These are phyloP conservation scores for Mastacembelus armatus DNA, from an alignment of 2,797 vertebrate genomes.

Conservation along the genomic window DNA sequence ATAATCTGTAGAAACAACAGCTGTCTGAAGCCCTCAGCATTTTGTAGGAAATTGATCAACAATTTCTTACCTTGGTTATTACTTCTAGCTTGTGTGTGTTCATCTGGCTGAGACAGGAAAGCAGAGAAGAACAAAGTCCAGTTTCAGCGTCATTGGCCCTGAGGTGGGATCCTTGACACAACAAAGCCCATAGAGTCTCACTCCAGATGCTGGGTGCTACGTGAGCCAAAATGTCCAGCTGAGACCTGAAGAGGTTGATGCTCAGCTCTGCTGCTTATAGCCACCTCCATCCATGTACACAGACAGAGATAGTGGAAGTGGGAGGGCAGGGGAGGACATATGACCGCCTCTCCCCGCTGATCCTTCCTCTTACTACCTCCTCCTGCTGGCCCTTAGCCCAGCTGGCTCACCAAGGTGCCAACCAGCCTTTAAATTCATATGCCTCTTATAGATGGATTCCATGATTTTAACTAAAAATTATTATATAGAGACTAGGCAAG, in stretches of 20 bases:
- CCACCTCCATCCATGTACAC: constrained; percentile 7
- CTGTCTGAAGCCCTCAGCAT: not conserved
- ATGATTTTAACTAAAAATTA: too few relatives aligned
- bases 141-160: constrained; percentile 67
- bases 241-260: not conserved
- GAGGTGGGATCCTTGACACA: constrained; percentile 39
- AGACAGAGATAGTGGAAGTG: not conserved
- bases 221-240: not conserved
- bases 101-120: constrained; percentile 73
- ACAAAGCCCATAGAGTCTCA: not conserved
- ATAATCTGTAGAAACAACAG: not conserved
- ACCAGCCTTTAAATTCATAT: too few relatives aligned
- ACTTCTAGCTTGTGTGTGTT: constrained; percentile 69
- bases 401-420: not conserved
- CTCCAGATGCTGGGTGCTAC: constrained; percentile 1
- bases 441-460: too few relatives aligned
- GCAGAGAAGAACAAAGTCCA: constrained; percentile 63
- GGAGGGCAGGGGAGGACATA: not conserved
- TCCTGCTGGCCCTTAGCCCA: not conserved
- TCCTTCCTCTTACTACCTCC: constrained; percentile 18
- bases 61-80: constrained; percentile 72
- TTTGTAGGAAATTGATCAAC: not conserved
- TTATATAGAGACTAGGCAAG: too few relatives aligned
- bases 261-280: constrained; percentile 11
- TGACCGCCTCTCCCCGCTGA: constrained; percentile 7